phyloP scores from a whole-genome alignment of 2,113 vertebrate species.

The Colinus virginianus region DNA sequence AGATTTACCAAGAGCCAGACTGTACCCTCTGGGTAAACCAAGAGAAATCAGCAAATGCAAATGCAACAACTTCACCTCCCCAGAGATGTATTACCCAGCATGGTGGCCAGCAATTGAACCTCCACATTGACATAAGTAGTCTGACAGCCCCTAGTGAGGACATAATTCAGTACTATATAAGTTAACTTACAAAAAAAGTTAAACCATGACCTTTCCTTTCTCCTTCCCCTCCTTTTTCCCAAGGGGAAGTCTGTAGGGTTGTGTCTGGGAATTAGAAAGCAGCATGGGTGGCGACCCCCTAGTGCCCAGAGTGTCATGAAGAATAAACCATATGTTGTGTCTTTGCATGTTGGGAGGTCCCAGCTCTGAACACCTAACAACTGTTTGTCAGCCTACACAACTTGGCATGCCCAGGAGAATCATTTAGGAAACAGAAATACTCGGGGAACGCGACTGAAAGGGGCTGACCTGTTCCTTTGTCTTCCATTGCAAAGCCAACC shows the following conservation, averaged over 20 bases:
- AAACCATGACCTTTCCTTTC: conserved; percentile 17
- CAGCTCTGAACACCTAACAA: conserved; percentile 44
- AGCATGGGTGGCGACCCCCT: conserved; percentile 52
- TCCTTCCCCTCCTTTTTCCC: background rate
- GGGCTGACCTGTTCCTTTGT: background rate
- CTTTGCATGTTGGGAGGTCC: conserved; percentile 61
- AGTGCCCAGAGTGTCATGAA: conserved; percentile 46
- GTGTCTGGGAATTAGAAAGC: conserved; percentile 43
- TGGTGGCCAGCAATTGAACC: background rate
- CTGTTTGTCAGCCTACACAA: conserved; percentile 43
- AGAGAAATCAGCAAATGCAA: background rate
- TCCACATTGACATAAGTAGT: background rate
- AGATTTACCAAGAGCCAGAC: background rate
- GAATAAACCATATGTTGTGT: conserved; percentile 65
- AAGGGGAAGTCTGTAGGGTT: background rate
- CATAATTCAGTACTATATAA: conserved; percentile 23
- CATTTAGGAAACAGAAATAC: conserved; percentile 3
- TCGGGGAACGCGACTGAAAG: background rate
- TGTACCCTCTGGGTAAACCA: background rate
- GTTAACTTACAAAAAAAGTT: conserved; percentile 6
- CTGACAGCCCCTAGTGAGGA: conserved; percentile 32
- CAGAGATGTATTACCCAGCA: background rate
- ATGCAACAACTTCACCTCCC: background rate
- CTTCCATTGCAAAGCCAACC: background rate
- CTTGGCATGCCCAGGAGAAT: conserved; percentile 33